Percentiles rank a stretch among this genome's conserved stretches.
Evolutionary conservation across 2,888 invertebrate genomes (phyloP).

Genomic region (Temnothorax unifasciatus): DNA sequence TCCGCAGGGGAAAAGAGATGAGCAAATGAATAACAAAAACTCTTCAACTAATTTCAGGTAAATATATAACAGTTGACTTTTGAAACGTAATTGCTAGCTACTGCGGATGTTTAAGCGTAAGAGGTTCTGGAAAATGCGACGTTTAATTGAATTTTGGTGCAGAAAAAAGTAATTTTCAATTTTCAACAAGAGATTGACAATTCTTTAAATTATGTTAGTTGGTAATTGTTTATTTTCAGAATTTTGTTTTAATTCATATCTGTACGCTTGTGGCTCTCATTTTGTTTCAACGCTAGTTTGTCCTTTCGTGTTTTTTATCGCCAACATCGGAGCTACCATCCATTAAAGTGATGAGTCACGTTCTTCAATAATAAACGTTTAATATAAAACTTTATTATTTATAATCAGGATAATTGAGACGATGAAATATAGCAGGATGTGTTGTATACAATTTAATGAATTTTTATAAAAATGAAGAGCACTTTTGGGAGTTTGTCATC

Average conservation of each 20-base stretch:
- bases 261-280: background rate
- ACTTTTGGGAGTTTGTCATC: background rate
- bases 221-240: background rate
- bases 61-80: background rate
- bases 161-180: background rate
- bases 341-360: constrained; percentile 33
- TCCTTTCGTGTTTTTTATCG: background rate
- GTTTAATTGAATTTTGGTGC: background rate
- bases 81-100: background rate
- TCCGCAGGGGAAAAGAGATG: background rate
- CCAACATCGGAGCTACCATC: background rate
- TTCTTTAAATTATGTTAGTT: background rate
- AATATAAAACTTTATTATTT: constrained; percentile 16
- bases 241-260: background rate
- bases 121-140: background rate
- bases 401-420: background rate
- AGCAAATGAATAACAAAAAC: background rate
- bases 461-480: constrained; percentile 6
- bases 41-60: constrained; percentile 1
- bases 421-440: background rate
- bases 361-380: background rate
- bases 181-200: background rate
- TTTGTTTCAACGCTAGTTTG: background rate
- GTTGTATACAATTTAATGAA: background rate
- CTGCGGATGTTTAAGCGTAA: background rate